phyloP scores from a whole-genome alignment of 2,888 invertebrate species.

The Nephrotoma appendiculata region DNA sequence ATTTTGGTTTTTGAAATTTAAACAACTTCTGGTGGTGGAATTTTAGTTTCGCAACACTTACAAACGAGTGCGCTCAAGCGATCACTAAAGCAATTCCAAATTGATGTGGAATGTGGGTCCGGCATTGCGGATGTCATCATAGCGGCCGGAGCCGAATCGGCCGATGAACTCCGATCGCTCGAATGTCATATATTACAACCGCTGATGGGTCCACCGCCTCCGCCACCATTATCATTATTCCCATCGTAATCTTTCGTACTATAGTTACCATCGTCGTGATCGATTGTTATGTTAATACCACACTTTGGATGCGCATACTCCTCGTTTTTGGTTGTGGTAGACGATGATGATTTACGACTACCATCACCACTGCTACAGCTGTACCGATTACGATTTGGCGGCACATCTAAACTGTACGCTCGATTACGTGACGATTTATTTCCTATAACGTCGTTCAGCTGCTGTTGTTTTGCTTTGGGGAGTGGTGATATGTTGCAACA shows the following conservation, averaged over 20 bases:
- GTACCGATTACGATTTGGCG: conserved; percentile 22
- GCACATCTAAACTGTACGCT: conserved; percentile 32
- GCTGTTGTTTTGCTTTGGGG: neutral
- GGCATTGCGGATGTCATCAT: conserved; percentile 10
- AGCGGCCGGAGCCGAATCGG: conserved; percentile 10
- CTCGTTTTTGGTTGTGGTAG: conserved; percentile 25
- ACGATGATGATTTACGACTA: conserved; percentile 22
- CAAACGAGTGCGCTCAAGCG: conserved; percentile 29
- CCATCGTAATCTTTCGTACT: neutral
- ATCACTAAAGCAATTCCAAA: conserved; percentile 30
- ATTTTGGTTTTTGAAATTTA: conserved; percentile 14
- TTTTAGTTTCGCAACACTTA: conserved; percentile 31
- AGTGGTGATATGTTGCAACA: conserved; percentile 24
- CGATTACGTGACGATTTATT: conserved; percentile 21
- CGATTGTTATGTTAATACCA: neutral
- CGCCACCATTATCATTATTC: neutral
- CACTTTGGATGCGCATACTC: conserved; percentile 13
- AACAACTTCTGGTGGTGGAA: conserved; percentile 32
- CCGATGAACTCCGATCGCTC: conserved; percentile 22
- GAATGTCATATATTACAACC: conserved; percentile 28
- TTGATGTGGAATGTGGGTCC: conserved; percentile 8
- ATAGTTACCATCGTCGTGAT: neutral
- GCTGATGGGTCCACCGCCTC: neutral
- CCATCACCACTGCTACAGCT: conserved; percentile 25
- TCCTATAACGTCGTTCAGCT: neutral